Base-by-base conservation (phyloP, 2,888 invertebrate genomes). In the Lypha dubia region DNA sequence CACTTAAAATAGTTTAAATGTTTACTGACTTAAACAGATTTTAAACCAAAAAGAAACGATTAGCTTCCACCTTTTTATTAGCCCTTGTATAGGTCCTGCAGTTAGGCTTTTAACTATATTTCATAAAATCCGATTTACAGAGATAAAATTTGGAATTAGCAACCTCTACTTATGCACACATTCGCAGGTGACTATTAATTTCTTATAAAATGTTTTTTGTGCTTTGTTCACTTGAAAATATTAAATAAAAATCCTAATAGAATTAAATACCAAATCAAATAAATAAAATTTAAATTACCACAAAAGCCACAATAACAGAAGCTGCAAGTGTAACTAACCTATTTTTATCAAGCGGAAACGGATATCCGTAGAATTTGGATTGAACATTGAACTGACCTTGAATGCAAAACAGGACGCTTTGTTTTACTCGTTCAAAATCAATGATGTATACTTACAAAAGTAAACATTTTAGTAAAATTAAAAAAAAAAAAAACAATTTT, bases 341-440 rank as follows among this genome's bases (percentile, higher is more conserved):
- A 81, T 81, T 79, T 81, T 79, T n/a, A n/a, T 70, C 9, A 46
- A 65, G 49, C 84, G 84, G 81, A 84, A 84, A 79, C 84, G 84
- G 84, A 84, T 81, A 65, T 84, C 84, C 84, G 81, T 70, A 74
- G 58, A 81, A 53, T 77, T 79, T 81, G 84, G 20, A 70, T 79
- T 58, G 60, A 67, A 76, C 71, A 79, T 79, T 73, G 73, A 81
- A 84, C 68, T 84, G 84, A 81, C 84, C 84, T 84, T 84, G 84
- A 84, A 81, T 71, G 68, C 28, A 73, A 28, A 28, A 17, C 53
- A 67, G 58, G 58, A n/a, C 46, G 38, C 38, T 65, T 76, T 63
- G 68, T 63, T 67, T 75, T 35, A 32, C n/a, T n/a, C n/a, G n/a
- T n/a, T n/a, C 46, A 65, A 75, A 70, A 74, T 73, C 65, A 80